These are phyloP conservation scores for Spodoptera picta DNA, from an alignment of 2,888 invertebrate genomes.

Conservation along the genomic window DNA sequence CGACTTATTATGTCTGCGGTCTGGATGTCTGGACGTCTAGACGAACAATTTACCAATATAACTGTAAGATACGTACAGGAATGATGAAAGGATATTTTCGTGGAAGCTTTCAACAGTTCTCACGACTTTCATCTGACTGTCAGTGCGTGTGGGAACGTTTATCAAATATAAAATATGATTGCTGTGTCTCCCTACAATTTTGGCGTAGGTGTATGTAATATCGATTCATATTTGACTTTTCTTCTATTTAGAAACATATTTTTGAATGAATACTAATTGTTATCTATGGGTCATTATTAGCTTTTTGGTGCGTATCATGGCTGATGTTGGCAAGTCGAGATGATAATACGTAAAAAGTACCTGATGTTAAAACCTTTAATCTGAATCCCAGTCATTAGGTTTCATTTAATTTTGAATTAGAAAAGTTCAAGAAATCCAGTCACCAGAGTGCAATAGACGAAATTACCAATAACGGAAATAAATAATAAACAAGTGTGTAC, in stretches of 20 bases:
- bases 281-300: no score
- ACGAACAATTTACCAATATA: constrained; percentile 47
- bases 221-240: not conserved
- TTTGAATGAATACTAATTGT: not conserved
- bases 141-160: constrained; percentile 17
- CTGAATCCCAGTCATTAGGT: no score
- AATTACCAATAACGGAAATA: constrained; percentile 37
- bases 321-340: no score
- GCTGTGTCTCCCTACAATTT: constrained; percentile 9
- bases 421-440: no score
- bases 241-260: not conserved
- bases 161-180: not conserved
- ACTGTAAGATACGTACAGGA: constrained; percentile 13
- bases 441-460: constrained; percentile 12
- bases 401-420: no score
- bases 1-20: constrained; percentile 36
- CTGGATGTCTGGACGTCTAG: constrained; percentile 48
- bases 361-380: no score
- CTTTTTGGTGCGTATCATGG: no score
- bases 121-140: constrained; percentile 14
- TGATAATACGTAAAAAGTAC: no score
- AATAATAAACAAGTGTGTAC: constrained; percentile 47
- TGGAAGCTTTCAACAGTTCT: constrained; percentile 25
- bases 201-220: constrained; percentile 11
- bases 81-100: constrained; percentile 28